phyloP scores from a whole-genome alignment of 1,140 invertebrate genomes.

The Andricus grossulariae region DNA sequence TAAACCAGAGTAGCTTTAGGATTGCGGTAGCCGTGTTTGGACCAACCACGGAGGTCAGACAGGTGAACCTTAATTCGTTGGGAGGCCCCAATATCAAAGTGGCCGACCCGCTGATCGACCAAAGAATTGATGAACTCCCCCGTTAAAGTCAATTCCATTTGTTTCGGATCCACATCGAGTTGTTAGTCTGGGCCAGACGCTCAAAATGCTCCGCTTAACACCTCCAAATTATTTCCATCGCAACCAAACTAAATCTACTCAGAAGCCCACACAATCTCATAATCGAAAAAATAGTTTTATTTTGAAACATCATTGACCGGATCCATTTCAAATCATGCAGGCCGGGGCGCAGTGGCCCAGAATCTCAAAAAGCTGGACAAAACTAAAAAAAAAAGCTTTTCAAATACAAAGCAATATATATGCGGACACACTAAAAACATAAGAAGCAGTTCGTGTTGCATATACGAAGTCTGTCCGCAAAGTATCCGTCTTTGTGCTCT shows the following conservation, averaged over 20 bases:
- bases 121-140: constrained; percentile 40
- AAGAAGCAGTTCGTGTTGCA: too few species aligned
- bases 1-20: constrained; percentile 13
- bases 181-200: neutral
- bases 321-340: too few species aligned
- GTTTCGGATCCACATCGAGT: constrained; percentile 14
- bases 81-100: constrained; percentile 45
- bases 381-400: too few species aligned
- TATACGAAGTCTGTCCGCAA: too few species aligned
- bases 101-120: constrained; percentile 34
- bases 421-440: too few species aligned
- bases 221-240: constrained; percentile 18
- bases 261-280: too few species aligned
- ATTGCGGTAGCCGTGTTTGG: constrained; percentile 27
- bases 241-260: neutral
- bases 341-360: too few species aligned
- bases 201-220: constrained; percentile 24
- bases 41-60: constrained; percentile 45
- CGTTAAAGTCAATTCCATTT: constrained; percentile 28
- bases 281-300: too few species aligned
- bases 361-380: too few species aligned
- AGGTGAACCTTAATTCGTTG: constrained; percentile 50
- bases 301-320: too few species aligned
- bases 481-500: too few species aligned
- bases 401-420: too few species aligned